Percentiles rank a stretch among this genome's conserved stretches.
phyloP scores from a whole-genome alignment of 2,797 vertebrate genomes.

The Caiman crocodilus region DNA sequence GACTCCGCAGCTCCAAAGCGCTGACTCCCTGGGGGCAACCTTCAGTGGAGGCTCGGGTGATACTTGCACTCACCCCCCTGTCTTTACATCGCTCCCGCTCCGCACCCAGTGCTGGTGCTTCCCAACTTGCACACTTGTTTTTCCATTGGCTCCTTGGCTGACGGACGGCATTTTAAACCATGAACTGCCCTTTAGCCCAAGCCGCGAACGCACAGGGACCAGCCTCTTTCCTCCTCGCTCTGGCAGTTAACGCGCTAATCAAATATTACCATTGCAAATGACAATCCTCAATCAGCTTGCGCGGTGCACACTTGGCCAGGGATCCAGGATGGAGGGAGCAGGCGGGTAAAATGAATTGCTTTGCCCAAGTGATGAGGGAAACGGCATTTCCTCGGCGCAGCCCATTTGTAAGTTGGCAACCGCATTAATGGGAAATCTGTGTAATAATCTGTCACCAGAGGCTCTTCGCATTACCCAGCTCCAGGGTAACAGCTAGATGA shows the following conservation, averaged over 20 bases:
- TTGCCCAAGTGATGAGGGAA: too few relatives aligned
- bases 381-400: neutral
- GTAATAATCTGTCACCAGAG: fast-evolving
- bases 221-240: neutral
- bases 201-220: neutral
- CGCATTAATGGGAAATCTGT: fast-evolving
- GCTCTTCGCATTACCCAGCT: fast-evolving
- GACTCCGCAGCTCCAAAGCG: too few relatives aligned
- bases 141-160: neutral
- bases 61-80: too few relatives aligned
- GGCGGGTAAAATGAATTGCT: fast-evolving
- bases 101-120: neutral
- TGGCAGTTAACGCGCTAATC: too few relatives aligned
- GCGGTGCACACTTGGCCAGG: fast-evolving
- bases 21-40: too few relatives aligned
- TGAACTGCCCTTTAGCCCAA: too few relatives aligned
- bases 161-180: neutral
- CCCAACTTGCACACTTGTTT: neutral
- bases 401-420: neutral
- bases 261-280: neutral
- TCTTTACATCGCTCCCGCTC: too few relatives aligned
- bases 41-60: too few relatives aligned
- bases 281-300: fast-evolving
- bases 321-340: fast-evolving
- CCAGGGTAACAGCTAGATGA: fast-evolving